Conservation (phyloP, 2,797 vertebrate genomes). For the Sebastes jordani region DNA sequence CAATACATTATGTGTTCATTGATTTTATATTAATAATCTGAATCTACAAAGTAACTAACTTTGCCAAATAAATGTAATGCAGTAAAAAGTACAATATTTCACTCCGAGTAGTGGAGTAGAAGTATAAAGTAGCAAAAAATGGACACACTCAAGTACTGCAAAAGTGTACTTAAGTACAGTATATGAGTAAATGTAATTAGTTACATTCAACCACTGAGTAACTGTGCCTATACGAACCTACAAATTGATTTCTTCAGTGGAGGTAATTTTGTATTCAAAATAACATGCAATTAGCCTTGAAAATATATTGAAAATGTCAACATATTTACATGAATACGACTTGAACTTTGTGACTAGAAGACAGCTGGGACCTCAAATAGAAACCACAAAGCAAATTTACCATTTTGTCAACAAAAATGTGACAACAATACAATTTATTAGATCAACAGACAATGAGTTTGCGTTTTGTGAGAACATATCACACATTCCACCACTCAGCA, state of each 20-base stretch:
- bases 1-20: too few relatives aligned
- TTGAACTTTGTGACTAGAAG: not conserved
- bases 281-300: too few relatives aligned
- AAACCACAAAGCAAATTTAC: not conserved
- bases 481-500: slow-evolving; percentile 24
- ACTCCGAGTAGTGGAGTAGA: too few relatives aligned
- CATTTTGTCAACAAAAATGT: slow-evolving; percentile 44
- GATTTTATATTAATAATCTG: too few relatives aligned
- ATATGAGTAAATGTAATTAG: too few relatives aligned
- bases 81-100: too few relatives aligned
- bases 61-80: too few relatives aligned
- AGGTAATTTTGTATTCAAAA: not conserved
- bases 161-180: too few relatives aligned
- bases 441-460: slow-evolving; percentile 9
- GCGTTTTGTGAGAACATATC: slow-evolving; percentile 16
- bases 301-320: not conserved
- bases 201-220: not conserved
- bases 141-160: too few relatives aligned
- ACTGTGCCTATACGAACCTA: not conserved
- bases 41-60: too few relatives aligned
- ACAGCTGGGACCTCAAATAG: not conserved
- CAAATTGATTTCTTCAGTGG: not conserved
- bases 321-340: not conserved
- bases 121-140: too few relatives aligned
- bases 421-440: slow-evolving; percentile 52